Percentiles rank a stretch among this genome's conserved stretches.
Evolutionary conservation across 1,140 invertebrate genomes (phyloP).

Genomic region (Drosophila nasuta): DNA sequence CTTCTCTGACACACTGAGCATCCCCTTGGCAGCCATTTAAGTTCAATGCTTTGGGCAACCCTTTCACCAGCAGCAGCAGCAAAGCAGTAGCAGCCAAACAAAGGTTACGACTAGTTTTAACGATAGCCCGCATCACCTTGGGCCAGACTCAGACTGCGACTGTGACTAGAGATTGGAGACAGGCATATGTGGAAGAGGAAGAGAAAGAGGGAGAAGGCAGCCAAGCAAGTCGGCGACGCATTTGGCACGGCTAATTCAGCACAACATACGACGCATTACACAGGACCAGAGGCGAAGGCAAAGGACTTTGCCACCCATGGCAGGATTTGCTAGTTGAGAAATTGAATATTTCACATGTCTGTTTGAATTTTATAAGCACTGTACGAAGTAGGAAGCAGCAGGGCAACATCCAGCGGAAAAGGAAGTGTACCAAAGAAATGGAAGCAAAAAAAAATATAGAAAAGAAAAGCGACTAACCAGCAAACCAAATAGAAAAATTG

Average conservation of each 20-base stretch:
- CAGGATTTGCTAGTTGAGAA: slow-evolving; percentile 62
- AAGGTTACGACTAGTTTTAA: slow-evolving; percentile 32
- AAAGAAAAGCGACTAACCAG: slow-evolving; percentile 32
- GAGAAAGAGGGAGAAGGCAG: background rate
- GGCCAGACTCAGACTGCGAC: slow-evolving; percentile 5
- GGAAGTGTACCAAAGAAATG: slow-evolving; percentile 51
- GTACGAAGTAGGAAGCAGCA: slow-evolving; percentile 29
- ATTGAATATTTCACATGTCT: slow-evolving; percentile 71
- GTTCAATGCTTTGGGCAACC: slow-evolving; percentile 22
- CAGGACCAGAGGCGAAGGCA: background rate
- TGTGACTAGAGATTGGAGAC: background rate
- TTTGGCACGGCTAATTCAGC: slow-evolving; percentile 61
- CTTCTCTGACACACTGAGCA: background rate
- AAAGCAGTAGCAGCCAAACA: slow-evolving; percentile 24
- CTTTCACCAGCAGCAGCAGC: slow-evolving; percentile 18
- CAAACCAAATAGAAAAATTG: slow-evolving; percentile 69
- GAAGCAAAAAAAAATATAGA: slow-evolving; percentile 27
- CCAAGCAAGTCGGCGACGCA: slow-evolving; percentile 45
- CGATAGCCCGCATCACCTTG: slow-evolving; percentile 47
- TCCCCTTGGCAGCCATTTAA: slow-evolving; percentile 30
- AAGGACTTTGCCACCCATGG: slow-evolving; percentile 26
- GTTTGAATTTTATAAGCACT: slow-evolving; percentile 63
- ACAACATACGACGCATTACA: slow-evolving; percentile 51
- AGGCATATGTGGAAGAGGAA: too few species aligned
- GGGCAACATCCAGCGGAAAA: slow-evolving; percentile 35